Evolutionary conservation across 2,888 invertebrate genomes (phyloP), one percentile per base, ranked within the genome.

Genomic region (Tholera decimalis): DNA sequence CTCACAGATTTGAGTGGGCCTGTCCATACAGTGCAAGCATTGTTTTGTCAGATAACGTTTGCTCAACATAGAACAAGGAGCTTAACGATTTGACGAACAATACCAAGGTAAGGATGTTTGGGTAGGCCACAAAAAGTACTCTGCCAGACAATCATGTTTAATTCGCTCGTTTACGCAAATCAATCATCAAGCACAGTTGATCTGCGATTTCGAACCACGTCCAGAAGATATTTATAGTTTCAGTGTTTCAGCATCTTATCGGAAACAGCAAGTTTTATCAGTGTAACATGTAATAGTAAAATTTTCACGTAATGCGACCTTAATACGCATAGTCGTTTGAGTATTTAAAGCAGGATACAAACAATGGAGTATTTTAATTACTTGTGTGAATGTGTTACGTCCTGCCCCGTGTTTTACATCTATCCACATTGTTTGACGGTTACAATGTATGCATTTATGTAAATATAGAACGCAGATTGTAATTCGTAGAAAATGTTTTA

Each of bases 351-450:
- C 39, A 26, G 69, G 57, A 57, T 44, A 53, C 9, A 46, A 56
- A 75, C 59, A 76, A 64, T 64, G 4, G 24, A 30, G 18, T 26
- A 24, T 59, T 56, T 73, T 75, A 75, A 75, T 64, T 64, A 55
- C n/a, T 37, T 41, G 37, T 37, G 22, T 28, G 46, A 63, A 70
- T 56, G 47, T 64, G 37, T n/a, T 24, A 70, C 71, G 59, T 73
- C 76, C 73, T 64, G 64, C 9, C 8, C 24, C 26, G 22, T 46
- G 39, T 62, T 20, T 63, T n/a, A 39, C 20, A 26, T 20, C 9
- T 15, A 24, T 22, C 6, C 6, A 50, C 51, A 35, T 46, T 49
- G 67, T 67, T 22, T 28, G 11, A n/a, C 2, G 15, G n/a, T n/a
- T 6, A 59, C 44, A 46, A 22, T 54, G 68, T 77, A 28, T 59